Percentiles rank a stretch among this genome's conserved stretches.
These are phyloP conservation scores for Terebella lapidaria DNA, from an alignment of 2,888 invertebrate genomes.

Conservation along the genomic window DNA sequence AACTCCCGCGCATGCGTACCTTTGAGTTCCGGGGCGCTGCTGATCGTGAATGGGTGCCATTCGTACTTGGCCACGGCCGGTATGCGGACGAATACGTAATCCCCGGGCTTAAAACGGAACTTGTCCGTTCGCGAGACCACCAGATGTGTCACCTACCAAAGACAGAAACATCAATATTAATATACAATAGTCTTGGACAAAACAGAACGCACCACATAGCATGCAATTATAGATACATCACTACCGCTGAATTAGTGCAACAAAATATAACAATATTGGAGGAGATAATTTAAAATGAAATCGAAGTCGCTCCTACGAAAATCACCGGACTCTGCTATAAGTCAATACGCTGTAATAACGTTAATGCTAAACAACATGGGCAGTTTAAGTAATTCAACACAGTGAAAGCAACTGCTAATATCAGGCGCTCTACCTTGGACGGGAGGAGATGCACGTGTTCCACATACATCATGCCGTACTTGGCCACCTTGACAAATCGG, in stretches of 20 bases:
- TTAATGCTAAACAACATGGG: neutral
- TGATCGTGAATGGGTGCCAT: conserved; percentile 96
- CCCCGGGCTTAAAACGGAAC: conserved; percentile 86
- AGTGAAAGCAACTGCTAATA: no score
- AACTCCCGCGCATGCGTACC: no score
- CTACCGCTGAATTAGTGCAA: no score
- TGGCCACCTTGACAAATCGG: conserved; percentile 27
- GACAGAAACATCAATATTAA: neutral
- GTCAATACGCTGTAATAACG: no score
- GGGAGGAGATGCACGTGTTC: conserved; percentile 81
- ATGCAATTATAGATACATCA: no score
- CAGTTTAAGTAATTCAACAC: no score
- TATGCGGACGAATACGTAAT: conserved; percentile 88
- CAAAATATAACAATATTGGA: no score
- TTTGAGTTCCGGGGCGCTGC: conserved; percentile 90
- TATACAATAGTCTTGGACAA: neutral
- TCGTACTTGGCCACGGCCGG: conserved; percentile 87
- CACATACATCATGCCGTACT: conserved; percentile 76
- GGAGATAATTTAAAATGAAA: no score
- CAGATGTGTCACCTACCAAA: conserved; percentile 66
- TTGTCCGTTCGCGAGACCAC: conserved; percentile 80
- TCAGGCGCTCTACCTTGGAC: conserved; percentile 75
- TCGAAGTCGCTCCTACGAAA: no score
- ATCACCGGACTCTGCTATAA: no score
- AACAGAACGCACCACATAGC: neutral